Conservation (phyloP, 2,888 invertebrate genomes). For the Operophtera brumata region DNA sequence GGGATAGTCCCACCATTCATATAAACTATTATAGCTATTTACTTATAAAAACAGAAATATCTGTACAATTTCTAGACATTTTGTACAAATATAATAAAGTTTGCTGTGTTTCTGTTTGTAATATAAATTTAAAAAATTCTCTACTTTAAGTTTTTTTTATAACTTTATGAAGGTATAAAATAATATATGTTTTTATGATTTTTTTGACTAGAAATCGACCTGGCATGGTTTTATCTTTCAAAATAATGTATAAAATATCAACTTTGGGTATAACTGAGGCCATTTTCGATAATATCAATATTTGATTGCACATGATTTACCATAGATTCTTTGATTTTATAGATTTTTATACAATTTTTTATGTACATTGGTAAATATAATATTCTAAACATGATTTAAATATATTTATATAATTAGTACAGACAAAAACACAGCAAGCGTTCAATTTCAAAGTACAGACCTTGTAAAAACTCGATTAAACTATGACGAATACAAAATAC, state of each 20-base stretch:
- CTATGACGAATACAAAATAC: conserved; percentile 16
- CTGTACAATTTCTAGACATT: conserved; percentile 26
- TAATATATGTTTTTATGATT: conserved; percentile 4
- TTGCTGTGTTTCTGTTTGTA: conserved; percentile 16
- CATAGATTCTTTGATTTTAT: not conserved
- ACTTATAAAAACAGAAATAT: conserved; percentile 15
- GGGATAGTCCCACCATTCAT: conserved; percentile 14
- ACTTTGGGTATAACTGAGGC: conserved; percentile 21
- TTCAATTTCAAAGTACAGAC: conserved; percentile 24
- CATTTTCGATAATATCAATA: conserved; percentile 8
- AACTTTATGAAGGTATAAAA: not conserved
- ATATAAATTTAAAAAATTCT: not conserved
- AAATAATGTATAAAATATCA: conserved; percentile 12
- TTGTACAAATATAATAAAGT: conserved; percentile 5
- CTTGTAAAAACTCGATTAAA: conserved; percentile 20
- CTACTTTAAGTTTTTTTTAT: conserved; percentile 1
- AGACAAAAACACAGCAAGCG: conserved; percentile 23
- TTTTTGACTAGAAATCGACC: conserved; percentile 24
- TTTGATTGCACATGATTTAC: not conserved
- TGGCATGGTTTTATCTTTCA: conserved; percentile 10
- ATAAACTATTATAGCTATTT: conserved; percentile 21
- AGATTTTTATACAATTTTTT: not conserved
- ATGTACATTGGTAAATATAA: not conserved
- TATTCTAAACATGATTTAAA: not conserved
- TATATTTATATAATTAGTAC: conserved; percentile 1